Percentiles rank a stretch among this genome's conserved stretches.
Conservation (phyloP, 2,888 invertebrate genomes). For the Epistrophe grossulariae region DNA sequence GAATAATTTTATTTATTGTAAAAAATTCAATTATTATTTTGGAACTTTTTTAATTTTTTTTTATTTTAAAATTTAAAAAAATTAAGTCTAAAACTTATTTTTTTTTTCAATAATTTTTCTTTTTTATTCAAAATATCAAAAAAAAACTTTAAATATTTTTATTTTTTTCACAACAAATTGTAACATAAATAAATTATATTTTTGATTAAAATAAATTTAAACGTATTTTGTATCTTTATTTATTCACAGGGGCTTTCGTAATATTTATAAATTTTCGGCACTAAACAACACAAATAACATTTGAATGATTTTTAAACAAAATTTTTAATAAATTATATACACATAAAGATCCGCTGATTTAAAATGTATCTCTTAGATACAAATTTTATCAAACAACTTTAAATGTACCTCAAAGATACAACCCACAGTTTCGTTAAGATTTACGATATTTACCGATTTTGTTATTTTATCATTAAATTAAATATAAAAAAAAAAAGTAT, state of each 20-base stretch:
- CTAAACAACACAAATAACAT: neutral
- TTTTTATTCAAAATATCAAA: neutral
- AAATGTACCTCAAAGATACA: neutral
- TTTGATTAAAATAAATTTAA: neutral
- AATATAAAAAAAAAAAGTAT: conserved; percentile 34
- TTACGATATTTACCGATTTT: neutral
- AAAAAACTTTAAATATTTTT: neutral
- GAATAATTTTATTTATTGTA: conserved; percentile 30
- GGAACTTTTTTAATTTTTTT: neutral
- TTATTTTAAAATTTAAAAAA: neutral
- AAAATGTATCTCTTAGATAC: conserved; percentile 23
- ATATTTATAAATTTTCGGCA: neutral
- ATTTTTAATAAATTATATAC: neutral
- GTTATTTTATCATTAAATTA: conserved; percentile 2
- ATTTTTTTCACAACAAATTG: neutral
- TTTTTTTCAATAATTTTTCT: neutral
- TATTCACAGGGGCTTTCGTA: conserved; percentile 57
- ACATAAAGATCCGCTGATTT: neutral
- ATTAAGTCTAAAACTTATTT: neutral
- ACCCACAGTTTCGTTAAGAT: neutral
- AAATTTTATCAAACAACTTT: neutral
- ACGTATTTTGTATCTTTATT: conserved; percentile 7
- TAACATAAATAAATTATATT: neutral
- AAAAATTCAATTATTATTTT: conserved; percentile 33
- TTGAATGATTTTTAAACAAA: neutral